Evolutionary conservation across 2,797 vertebrate species (phyloP), one percentile per base, ranked within the genome.

Genomic region (Labeo calbasu): DNA sequence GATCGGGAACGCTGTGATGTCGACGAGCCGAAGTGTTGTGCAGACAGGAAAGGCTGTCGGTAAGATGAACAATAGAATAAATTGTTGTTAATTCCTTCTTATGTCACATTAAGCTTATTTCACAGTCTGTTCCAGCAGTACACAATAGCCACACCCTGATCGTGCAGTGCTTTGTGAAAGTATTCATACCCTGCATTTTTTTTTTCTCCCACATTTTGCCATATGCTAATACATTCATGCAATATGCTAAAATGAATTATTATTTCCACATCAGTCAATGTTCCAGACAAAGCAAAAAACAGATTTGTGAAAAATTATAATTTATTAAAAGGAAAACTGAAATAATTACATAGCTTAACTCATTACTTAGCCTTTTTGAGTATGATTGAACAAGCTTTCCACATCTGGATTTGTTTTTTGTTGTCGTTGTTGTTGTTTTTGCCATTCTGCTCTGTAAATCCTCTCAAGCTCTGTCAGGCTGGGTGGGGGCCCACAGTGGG

Each of bases 31-130:
- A 77, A 99, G 95, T 28, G 92, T 99, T 57, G 97, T 99, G 0
- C 98, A 98, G 89, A 99, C 98, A 0, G 97, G 98, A 88, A 98
- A 96, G 93, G 98, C 97, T 76, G 97, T 99, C 15, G 97, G 96
- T 97, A 91, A 95, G 95, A 72, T 28, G 4, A 8, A 48, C 40
- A 59, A 77, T 40, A 15, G 19, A 57, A n/a, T 76, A 14, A 57
- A 46, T 13, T 51, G 57, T 25, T 55, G 72, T 21, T 36, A 55
- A n/a, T 57, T 57, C 50, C 40, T 57, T 57, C 6, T 76, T 43
- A 43, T 57, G 59, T 59, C 21, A 59, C 36, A n/a, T 36, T 13
- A 11, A 75, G 21, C 1, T 75, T 55, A 28, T 72, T 51, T 72
- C 10, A 10, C 43, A 57, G 8, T 57, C 25, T 28, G 48, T 53